Base-by-base conservation (phyloP, 2,113 vertebrate species). In the Paracanthobrama guichenoti region DNA sequence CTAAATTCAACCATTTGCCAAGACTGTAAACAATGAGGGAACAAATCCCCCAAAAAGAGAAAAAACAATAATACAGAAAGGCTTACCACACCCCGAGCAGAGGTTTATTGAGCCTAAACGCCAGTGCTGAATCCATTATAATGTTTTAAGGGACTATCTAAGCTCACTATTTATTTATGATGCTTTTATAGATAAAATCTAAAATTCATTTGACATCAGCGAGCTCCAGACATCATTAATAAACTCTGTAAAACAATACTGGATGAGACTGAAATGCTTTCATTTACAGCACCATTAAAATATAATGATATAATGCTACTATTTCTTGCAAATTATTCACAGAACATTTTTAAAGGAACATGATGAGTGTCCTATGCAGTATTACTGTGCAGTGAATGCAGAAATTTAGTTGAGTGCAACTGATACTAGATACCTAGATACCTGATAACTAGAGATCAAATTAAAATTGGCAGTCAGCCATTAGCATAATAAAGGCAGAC, bases 91-190 rank as follows among this genome's bases (percentile, higher is more conserved):
- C 31, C 31, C 53, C 81, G 46, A 64, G 28, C 28, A 42, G 7
- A 73, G 60, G 22, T 67, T 77, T 77, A 64, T 67, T 35, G 79
- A 14, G 13, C 60, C 35, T 26, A 11, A n/a, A 14, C 46, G 22
- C 16, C 18, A 67, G 50, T 67, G 28, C 44, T 9, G 26, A 53
- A 48, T 14, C 62, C 79, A 81, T 81, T 67, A 81, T 53, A n/a
- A 31, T 26, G 11, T 67, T 67, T 67, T 67, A 67, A 81, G 11
- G 26, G 4, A n/a, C 60, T 14, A 48, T 31, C 42, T 31, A 7
- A 50, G 44, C 79, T 81, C 79, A 50, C 8, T 67, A n/a, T 13
- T 67, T 67, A 81, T 81, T 81, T 48, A 81, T 81, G 79, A 67
- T 11, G 26, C 62, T 66, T 81, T 81, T 67, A 81, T 67, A 18